These are phyloP conservation scores for Lipophrys pholis DNA, from an alignment of 2,113 vertebrate genomes.

Conservation along the genomic window DNA sequence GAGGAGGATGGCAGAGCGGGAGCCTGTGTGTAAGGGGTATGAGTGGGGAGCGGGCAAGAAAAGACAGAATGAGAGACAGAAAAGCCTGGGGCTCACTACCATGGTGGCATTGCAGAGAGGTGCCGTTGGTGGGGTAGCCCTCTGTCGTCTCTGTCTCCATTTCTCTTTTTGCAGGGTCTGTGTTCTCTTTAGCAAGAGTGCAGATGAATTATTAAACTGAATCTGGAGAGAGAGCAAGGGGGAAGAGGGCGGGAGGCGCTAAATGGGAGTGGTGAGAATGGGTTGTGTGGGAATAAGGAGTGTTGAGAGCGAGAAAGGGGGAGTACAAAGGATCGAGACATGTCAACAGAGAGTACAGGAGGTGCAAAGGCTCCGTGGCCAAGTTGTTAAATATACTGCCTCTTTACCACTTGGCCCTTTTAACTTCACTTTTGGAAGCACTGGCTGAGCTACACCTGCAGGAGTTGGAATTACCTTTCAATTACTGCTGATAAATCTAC, in stretches of 20 bases:
- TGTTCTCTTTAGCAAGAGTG: conserved; percentile 67
- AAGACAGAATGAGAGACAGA: conserved; percentile 24
- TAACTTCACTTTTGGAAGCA: conserved; percentile 52
- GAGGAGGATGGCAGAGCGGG: conserved; percentile 44
- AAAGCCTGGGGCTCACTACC: conserved; percentile 68
- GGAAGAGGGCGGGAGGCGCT: conserved; percentile 43
- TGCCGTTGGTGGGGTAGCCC: conserved; percentile 51
- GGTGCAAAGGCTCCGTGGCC: conserved; percentile 23
- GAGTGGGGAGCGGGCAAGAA: conserved; percentile 1
- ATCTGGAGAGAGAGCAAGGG: conserved; percentile 43
- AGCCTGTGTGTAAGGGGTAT: conserved; percentile 33
- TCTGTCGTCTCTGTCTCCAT: conserved; percentile 50
- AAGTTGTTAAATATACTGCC: conserved; percentile 28
- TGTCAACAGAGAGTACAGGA: conserved; percentile 14
- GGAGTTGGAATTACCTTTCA: conserved; percentile 73
- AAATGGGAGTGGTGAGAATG: conserved; percentile 41
- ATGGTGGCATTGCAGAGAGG: conserved; percentile 65
- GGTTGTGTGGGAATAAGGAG: conserved; percentile 35
- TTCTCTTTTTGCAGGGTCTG: conserved; percentile 43
- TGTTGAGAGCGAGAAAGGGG: conserved; percentile 22
- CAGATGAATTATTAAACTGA: conserved; percentile 74
- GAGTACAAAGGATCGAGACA: conserved; percentile 29
- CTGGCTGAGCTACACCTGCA: conserved; percentile 51
- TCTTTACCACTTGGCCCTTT: conserved; percentile 44
- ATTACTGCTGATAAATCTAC: conserved; percentile 73